Evolutionary conservation across 2,113 vertebrate species (phyloP).

Genomic region (Macquaria australasica): DNA sequence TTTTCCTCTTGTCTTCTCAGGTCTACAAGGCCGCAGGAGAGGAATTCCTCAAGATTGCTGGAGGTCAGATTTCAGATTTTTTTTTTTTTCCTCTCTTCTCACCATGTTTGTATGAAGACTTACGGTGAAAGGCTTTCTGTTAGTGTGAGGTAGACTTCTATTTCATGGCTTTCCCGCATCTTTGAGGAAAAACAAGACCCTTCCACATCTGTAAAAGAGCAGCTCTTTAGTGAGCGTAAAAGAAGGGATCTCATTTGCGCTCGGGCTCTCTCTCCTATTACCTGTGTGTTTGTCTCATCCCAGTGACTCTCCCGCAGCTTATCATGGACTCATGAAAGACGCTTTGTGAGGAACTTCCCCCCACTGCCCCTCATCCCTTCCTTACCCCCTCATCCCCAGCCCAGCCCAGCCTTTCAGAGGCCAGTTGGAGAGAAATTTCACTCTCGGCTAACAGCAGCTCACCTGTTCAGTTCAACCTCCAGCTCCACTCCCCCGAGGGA

Average conservation of each 20-base stretch:
- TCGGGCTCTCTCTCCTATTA: slow-evolving; percentile 60
- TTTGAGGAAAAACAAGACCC: slow-evolving; percentile 47
- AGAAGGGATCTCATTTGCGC: slow-evolving; percentile 38
- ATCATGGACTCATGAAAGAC: slow-evolving; percentile 80
- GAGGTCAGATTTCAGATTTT: slow-evolving; percentile 88
- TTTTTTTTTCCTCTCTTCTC: not conserved
- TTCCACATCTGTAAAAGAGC: slow-evolving; percentile 58
- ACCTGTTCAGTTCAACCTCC: slow-evolving; percentile 71
- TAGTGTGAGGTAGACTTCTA: slow-evolving; percentile 29
- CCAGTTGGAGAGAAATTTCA: slow-evolving; percentile 72
- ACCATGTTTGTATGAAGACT: slow-evolving; percentile 35
- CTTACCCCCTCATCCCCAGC: slow-evolving; percentile 43
- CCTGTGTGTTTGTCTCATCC: slow-evolving; percentile 70
- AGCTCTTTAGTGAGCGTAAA: slow-evolving; percentile 50
- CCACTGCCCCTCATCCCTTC: slow-evolving; percentile 43
- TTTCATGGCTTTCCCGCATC: slow-evolving; percentile 51
- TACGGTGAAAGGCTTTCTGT: slow-evolving; percentile 57
- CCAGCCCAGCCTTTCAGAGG: slow-evolving; percentile 61
- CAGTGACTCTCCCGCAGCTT: slow-evolving; percentile 65
- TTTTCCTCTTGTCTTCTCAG: slow-evolving; percentile 76
- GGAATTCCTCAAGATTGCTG: slow-evolving; percentile 97
- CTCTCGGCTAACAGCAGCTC: slow-evolving; percentile 70
- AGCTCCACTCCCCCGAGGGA: slow-evolving; percentile 63
- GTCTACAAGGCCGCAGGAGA: slow-evolving; percentile 98
- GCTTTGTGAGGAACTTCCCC: slow-evolving; percentile 79